These are phyloP conservation scores for Campylomormyrus numenius DNA, from an alignment of 2,113 vertebrate species.

Conservation along the genomic window DNA sequence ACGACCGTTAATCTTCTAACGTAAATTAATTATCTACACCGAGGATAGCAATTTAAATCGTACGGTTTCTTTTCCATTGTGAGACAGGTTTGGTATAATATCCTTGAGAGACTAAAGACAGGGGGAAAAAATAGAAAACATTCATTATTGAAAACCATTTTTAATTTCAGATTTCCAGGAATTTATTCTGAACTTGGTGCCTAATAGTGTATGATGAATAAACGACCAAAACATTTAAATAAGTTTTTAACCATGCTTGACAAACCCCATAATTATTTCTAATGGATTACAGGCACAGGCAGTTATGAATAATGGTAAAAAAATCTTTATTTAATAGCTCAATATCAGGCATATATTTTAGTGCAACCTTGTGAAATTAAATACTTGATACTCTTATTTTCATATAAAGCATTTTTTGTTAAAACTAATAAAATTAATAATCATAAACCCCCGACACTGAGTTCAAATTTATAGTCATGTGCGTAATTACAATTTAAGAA, in stretches of 20 bases:
- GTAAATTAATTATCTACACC: not conserved
- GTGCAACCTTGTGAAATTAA: not conserved
- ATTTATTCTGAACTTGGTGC: not conserved
- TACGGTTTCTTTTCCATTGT: not conserved
- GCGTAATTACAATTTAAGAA: not conserved
- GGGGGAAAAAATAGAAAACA: not conserved
- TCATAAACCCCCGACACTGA: not conserved
- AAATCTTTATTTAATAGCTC: not conserved
- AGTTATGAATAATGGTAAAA: not conserved
- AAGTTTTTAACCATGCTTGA: not conserved
- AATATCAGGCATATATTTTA: not conserved
- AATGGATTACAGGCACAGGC: not conserved
- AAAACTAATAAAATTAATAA: not conserved
- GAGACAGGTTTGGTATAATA: not conserved
- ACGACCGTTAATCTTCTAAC: not conserved
- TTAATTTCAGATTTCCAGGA: not conserved
- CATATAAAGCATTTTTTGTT: not conserved
- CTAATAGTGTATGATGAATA: not conserved
- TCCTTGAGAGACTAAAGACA: not conserved
- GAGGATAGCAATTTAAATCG: not conserved
- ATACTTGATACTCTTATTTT: not conserved
- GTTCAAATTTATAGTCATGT: not conserved
- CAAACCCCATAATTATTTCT: not conserved
- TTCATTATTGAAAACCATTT: not conserved
- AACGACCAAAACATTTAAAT: not conserved